phyloP scores from a whole-genome alignment of 2,888 invertebrate genomes.

The Eulithis testata region DNA sequence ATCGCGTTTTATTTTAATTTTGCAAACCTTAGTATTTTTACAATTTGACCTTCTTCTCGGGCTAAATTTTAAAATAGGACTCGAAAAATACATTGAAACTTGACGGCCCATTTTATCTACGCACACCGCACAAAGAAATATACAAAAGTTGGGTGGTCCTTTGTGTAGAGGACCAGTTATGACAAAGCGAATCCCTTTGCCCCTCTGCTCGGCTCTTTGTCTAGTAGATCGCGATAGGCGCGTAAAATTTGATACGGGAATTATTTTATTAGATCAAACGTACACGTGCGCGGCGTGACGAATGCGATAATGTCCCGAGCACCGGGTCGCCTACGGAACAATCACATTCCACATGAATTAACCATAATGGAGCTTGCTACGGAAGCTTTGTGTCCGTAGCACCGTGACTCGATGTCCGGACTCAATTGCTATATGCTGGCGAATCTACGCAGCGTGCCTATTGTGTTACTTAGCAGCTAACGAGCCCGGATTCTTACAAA shows the following conservation, averaged over 20 bases:
- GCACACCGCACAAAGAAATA: slow-evolving; percentile 66
- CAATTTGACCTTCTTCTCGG: slow-evolving; percentile 38
- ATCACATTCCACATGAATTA: slow-evolving; percentile 82
- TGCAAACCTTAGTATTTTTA: slow-evolving; percentile 17
- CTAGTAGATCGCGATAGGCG: slow-evolving; percentile 82
- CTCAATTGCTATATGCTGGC: slow-evolving; percentile 62
- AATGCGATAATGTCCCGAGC: slow-evolving; percentile 79
- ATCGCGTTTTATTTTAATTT: neutral
- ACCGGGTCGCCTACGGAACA: slow-evolving; percentile 67
- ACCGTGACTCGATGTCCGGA: slow-evolving; percentile 69
- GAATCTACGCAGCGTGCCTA: slow-evolving; percentile 35
- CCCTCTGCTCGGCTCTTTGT: slow-evolving; percentile 72
- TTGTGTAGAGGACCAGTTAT: slow-evolving; percentile 78
- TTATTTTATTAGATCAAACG: slow-evolving; percentile 82
- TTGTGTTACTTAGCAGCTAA: slow-evolving; percentile 22
- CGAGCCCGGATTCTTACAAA: slow-evolving; percentile 14
- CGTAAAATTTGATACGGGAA: slow-evolving; percentile 84
- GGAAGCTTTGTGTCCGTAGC: slow-evolving; percentile 71
- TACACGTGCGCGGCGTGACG: slow-evolving; percentile 83
- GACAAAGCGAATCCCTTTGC: slow-evolving; percentile 78
- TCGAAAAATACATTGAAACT: slow-evolving; percentile 59
- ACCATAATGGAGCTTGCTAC: slow-evolving; percentile 73
- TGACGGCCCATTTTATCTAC: slow-evolving; percentile 70
- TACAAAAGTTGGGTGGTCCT: slow-evolving; percentile 72
- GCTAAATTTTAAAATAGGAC: slow-evolving; percentile 40